These are phyloP conservation scores for Erynnis tages DNA, from an alignment of 2,888 invertebrate genomes.

Conservation along the genomic window DNA sequence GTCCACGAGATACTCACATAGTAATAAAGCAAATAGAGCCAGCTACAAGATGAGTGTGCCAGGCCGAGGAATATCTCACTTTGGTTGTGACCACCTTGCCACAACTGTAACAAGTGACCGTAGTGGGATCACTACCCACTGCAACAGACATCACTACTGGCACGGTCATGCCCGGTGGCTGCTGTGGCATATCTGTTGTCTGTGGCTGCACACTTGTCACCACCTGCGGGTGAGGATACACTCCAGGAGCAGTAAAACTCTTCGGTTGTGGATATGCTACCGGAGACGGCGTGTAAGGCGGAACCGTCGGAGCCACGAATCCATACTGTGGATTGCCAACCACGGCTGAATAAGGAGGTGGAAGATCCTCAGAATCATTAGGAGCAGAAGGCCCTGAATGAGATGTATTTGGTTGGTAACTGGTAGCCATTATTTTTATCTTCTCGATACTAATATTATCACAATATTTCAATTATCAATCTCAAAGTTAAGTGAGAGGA, in stretches of 20 bases:
- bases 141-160: conserved; percentile 60
- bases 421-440: conserved; percentile 50
- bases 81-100: conserved; percentile 71
- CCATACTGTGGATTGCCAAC: conserved; percentile 71
- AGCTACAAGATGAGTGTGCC: conserved; percentile 75
- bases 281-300: conserved; percentile 38
- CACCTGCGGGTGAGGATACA: conserved; percentile 65
- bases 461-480: neutral
- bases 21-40: conserved; percentile 73
- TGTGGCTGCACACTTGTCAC: conserved; percentile 56
- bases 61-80: conserved; percentile 73
- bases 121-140: conserved; percentile 71
- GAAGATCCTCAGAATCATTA: conserved; percentile 65
- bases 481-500: conserved; percentile 17
- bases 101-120: conserved; percentile 71
- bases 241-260: conserved; percentile 65
- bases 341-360: conserved; percentile 72
- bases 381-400: conserved; percentile 39
- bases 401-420: conserved; percentile 41
- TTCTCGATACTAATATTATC: neutral
- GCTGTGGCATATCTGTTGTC: conserved; percentile 45
- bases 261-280: conserved; percentile 52
- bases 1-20: conserved; percentile 54
- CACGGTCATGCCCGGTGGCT: conserved; percentile 46
- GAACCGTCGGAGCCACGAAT: conserved; percentile 47